Evolutionary conservation across 2,113 vertebrate genomes (phyloP), one percentile per base, ranked within the genome.

Genomic region (Proteles cristata): DNA sequence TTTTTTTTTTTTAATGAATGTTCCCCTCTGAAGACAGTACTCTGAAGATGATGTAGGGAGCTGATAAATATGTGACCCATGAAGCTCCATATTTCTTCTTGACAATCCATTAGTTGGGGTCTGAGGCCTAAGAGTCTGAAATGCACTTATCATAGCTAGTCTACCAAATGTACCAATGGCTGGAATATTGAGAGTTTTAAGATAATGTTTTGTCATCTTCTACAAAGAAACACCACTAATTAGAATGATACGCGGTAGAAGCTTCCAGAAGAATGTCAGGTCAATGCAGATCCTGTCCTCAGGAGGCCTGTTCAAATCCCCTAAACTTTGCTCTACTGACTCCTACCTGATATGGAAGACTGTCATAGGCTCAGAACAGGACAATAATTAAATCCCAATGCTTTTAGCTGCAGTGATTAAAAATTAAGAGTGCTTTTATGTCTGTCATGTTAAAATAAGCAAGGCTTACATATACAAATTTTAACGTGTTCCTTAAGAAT

Each of bases 401-500:
- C 61, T 93, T 96, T 90, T 85, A 91, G 61, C 61, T 85, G 4
- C 33, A 82, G 23, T 21, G 25, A 85, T 39, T 88, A 82, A 9
- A 90, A 93, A 93, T 87, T 87, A 97, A 93, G 63, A 92, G 19
- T 93, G 28, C 17, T 71, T 95, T 84, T 84, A 88, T 69, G 31
- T 66, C 2, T 61, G 15, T 93, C 11, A 43, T 88, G 7, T 87
- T 89, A 89, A 94, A 91, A 89, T 95, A 71, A 83, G 25, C n/a
- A 90, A 95, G 43, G 15, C 63, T 74, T 85, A 95, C 11, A 53
- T n/a, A 77, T 71, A 43, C 88, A 53, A 96, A 88, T 95, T 92
- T 88, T 88, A 94, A 82, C 66, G 21, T 35, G 53, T 85, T 96
- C n/a, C 61, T 96, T 97, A 76, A 69, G 84, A 97, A 82, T 88